These are phyloP conservation scores for Drepana falcataria DNA, from an alignment of 2,888 invertebrate species.

Conservation along the genomic window DNA sequence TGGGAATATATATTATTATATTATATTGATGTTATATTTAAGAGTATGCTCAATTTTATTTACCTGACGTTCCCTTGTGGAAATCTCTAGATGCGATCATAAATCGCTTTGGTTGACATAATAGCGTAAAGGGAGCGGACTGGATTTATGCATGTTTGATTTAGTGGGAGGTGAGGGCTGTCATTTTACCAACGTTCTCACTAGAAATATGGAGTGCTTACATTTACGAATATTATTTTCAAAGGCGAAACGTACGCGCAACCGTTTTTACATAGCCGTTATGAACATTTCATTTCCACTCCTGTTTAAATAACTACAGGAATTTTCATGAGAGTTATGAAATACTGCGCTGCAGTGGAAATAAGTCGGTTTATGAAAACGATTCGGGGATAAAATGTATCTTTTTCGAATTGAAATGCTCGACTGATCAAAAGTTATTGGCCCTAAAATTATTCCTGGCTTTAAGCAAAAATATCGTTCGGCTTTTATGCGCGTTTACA, in stretches of 20 bases:
- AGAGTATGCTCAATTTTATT: slow-evolving; percentile 55
- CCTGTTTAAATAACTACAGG: slow-evolving; percentile 22
- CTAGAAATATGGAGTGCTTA: slow-evolving; percentile 43
- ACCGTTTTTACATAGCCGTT: slow-evolving; percentile 19
- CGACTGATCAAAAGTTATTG: slow-evolving; percentile 36
- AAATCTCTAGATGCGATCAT: slow-evolving; percentile 72
- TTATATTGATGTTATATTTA: slow-evolving; percentile 31
- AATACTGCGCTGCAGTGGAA: slow-evolving; percentile 16
- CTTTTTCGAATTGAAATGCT: slow-evolving; percentile 20
- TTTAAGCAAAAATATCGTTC: slow-evolving; percentile 28
- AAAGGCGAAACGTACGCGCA: slow-evolving; percentile 20
- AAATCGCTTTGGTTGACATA: slow-evolving; percentile 75
- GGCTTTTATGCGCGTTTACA: slow-evolving; percentile 27
- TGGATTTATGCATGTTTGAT: slow-evolving; percentile 75
- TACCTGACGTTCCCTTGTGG: slow-evolving; percentile 55
- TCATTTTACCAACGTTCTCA: slow-evolving; percentile 42
- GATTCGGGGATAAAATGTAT: slow-evolving; percentile 14
- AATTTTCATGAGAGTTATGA: slow-evolving; percentile 27
- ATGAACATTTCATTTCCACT: slow-evolving; percentile 21
- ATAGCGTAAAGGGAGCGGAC: slow-evolving; percentile 69
- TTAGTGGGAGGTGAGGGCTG: slow-evolving; percentile 58
- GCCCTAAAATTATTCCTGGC: slow-evolving; percentile 28
- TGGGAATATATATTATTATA: too few relatives aligned
- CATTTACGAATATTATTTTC: slow-evolving; percentile 36
- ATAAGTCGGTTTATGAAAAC: slow-evolving; percentile 21